A percentile compares a stretch with the other conserved stretches of the same genome.
Conservation (phyloP, 2,113 vertebrate species). For the Pampusana beccarii region DNA sequence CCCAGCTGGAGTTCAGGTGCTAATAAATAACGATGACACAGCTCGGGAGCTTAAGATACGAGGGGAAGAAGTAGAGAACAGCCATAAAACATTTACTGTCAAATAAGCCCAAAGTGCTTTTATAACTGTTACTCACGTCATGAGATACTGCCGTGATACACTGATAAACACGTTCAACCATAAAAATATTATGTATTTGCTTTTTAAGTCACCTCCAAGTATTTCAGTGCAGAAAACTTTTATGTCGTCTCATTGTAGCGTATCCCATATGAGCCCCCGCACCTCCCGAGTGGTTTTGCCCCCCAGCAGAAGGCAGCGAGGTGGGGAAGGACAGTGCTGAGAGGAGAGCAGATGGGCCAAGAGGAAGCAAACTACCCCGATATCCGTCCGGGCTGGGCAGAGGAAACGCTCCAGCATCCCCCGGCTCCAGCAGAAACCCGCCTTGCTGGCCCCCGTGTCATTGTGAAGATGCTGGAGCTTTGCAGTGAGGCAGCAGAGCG, state of each 20-base stretch:
- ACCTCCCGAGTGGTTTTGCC: accelerated
- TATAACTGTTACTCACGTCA: accelerated
- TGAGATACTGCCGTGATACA: neutral
- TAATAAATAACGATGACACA: neutral
- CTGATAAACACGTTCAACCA: neutral
- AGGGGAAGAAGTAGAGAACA: neutral
- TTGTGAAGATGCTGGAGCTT: neutral
- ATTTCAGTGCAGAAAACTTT: neutral
- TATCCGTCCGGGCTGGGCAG: neutral
- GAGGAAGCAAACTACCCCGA: too few relatives aligned
- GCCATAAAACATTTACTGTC: neutral
- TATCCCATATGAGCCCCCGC: neutral
- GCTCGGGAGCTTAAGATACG: neutral
- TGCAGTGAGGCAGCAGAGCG: neutral
- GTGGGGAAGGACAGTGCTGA: too few relatives aligned
- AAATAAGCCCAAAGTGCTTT: neutral
- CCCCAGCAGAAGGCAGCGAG: accelerated
- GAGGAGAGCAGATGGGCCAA: too few relatives aligned
- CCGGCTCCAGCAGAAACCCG: neutral
- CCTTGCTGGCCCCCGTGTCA: too few relatives aligned
- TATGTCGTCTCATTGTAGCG: accelerated
- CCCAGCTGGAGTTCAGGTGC: too few relatives aligned
- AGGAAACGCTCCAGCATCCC: neutral
- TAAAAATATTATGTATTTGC: neutral
- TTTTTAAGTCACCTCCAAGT: neutral